Evolutionary conservation across 2,888 invertebrate species (phyloP), one percentile per base, ranked within the genome.

Genomic region (Notodonta ziczac): DNA sequence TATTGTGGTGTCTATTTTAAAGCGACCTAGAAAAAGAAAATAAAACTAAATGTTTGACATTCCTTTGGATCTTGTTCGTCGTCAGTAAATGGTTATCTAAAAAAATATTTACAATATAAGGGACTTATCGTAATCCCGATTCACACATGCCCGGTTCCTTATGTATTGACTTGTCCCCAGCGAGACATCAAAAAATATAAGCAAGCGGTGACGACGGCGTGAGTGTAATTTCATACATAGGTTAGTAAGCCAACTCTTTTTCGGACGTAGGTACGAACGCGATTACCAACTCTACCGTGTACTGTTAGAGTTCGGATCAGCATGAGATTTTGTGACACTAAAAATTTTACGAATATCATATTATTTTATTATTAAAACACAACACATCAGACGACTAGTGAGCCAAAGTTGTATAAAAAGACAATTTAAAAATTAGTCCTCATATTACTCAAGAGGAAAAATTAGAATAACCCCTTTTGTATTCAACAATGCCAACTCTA

Each of bases 61-160:
- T 42, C 9, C n/a, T 5, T 46, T 60, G 46, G 16, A 16, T n/a
- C 16, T 16, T 16, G 16, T 12, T 60, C 63, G 65, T 46, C 60
- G 56, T 60, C 61, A 50, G 62, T 71, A 73, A 74, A 73, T 61
- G 71, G 62, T 65, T 67, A 66, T 66, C 59, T 76, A 63, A 76
- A 71, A 70, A 72, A 54, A 73, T 74, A 76, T 76, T 74, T 72
- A 72, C 67, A 70, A 61, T 72, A 66, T 63, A 66, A 68, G 76
- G 70, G 74, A 74, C 65, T 65, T 61, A 60, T 65, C 63, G 70
- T 76, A 73, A 74, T 76, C 76, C 74, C 74, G 74, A 74, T 70
- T 74, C 70, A 70, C 76, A 70, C 74, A 72, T 75, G 76, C 72
- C 76, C 74, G 74, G 74, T 70, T 75, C 65, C 74, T 76, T 76